phyloP scores from a whole-genome alignment of 2,888 invertebrate genomes.

The Aphelenchoides bicaudatus region DNA sequence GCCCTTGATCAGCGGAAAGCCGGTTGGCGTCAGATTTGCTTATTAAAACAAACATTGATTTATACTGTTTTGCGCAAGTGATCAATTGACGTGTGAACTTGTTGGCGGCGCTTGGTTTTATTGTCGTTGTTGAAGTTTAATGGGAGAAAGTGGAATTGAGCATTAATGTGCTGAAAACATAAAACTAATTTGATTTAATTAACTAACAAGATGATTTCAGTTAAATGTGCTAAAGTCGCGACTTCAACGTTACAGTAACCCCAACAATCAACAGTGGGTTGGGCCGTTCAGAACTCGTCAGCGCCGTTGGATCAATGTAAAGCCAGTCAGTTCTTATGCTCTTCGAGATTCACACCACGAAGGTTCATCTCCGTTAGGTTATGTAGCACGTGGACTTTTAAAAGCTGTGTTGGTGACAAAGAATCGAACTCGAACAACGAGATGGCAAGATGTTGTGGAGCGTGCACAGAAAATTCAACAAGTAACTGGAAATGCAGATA shows the following conservation, averaged over 20 bases:
- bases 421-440: conserved; percentile 3
- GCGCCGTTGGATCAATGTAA: neutral
- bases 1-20: too few relatives aligned
- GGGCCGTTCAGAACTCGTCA: conserved; percentile 3
- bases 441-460: conserved; percentile 9
- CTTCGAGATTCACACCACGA: neutral
- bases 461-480: neutral
- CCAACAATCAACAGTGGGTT: conserved; percentile 1
- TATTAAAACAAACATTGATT: too few relatives aligned
- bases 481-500: neutral
- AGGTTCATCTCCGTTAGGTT: neutral
- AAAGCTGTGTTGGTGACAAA: conserved; percentile 4
- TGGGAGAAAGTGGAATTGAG: too few relatives aligned
- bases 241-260: neutral
- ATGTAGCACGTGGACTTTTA: neutral
- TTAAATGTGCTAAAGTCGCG: neutral
- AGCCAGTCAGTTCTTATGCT: neutral
- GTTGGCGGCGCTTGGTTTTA: too few relatives aligned
- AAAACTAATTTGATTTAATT: too few relatives aligned
- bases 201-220: too few relatives aligned
- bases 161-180: too few relatives aligned
- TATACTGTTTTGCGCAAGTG: too few relatives aligned
- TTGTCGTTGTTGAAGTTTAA: too few relatives aligned
- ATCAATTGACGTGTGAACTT: too few relatives aligned
- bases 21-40: too few relatives aligned